Base-by-base conservation (phyloP, 2,888 invertebrate species). In the Melipona bicolor region DNA sequence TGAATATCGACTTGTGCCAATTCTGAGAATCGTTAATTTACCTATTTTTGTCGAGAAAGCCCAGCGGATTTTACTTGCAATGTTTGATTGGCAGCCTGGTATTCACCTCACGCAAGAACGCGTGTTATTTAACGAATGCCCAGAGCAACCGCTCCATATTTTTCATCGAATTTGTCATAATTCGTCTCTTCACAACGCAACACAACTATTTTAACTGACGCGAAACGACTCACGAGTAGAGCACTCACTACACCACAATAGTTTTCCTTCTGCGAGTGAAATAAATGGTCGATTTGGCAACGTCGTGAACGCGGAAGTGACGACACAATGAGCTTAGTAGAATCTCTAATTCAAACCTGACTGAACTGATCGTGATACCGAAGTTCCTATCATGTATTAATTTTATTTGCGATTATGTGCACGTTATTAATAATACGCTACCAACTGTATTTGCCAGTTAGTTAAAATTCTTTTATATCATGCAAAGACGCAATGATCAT, bases 41-140 rank as follows among this genome's bases (percentile, higher is more conserved):
- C 85, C 85, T 85, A 77, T 36, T 43, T 74, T 24, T 65, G 43
- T 67, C 36, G 77, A 69, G 19, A 86, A 69, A 77, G 27, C 56
- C 73, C 67, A 77, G 73, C 56, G 71, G 62, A 61, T 71, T 85
- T 86, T 70, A 67, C 72, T 72, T 64, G 70, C n/a, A 50, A 77
- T 77, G 49, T 21, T 82, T 77, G 62, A 43, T 59, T 67, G 77
- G 81, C 86, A 79, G 79, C 27, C 72, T 86, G 74, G 68, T 84
- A 79, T 83, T 79, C 83, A 74, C 87, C 86, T 81, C 56, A 32
- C 68, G 81, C 79, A 56, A 69, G 68, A 70, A 70, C 81, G 68
- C 84, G 84, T 90, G 92, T 91, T 94, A 93, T 93, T 93, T 93
- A 61, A 92, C 91, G 77, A 91, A 91, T 64, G 90, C 88, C 77